These are phyloP conservation scores for Channa striata DNA, from an alignment of 2,797 vertebrate species.

Conservation along the genomic window DNA sequence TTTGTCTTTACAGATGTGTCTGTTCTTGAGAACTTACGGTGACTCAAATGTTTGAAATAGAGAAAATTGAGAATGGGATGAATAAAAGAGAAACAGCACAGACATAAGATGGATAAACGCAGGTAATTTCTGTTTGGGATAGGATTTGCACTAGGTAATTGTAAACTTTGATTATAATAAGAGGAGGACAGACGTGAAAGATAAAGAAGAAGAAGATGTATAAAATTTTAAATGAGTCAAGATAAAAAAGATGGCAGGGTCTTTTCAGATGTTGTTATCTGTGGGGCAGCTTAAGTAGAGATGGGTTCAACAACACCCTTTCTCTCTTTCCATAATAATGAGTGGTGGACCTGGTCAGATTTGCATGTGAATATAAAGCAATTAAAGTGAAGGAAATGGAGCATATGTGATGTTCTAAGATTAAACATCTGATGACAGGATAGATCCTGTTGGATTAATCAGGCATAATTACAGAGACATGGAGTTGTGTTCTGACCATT, in stretches of 20 bases:
- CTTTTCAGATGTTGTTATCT: constrained; percentile 43
- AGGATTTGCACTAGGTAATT: neutral
- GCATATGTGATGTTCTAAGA: constrained; percentile 44
- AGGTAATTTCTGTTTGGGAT: neutral
- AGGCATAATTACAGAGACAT: constrained; percentile 10
- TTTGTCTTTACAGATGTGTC: constrained; percentile 5
- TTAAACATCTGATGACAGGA: constrained; percentile 60
- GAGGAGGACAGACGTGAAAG: neutral
- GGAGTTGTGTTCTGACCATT: neutral
- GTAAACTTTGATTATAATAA: constrained; percentile 1
- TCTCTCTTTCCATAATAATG: constrained; percentile 43
- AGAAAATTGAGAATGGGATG: neutral
- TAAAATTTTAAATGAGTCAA: constrained; percentile 32
- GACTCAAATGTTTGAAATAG: neutral
- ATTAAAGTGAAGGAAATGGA: constrained; percentile 63
- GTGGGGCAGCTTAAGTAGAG: constrained; percentile 14
- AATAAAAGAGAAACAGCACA: neutral
- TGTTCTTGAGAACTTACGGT: neutral
- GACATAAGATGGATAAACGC: neutral
- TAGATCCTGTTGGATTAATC: constrained; percentile 43
- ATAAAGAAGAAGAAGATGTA: neutral
- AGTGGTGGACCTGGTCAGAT: constrained; percentile 50
- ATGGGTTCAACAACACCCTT: constrained; percentile 43
- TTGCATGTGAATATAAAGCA: constrained; percentile 72
- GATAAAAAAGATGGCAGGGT: constrained; percentile 43